Evolutionary conservation across 1,140 invertebrate species (phyloP).

Genomic region (Pteromalus puparum): DNA sequence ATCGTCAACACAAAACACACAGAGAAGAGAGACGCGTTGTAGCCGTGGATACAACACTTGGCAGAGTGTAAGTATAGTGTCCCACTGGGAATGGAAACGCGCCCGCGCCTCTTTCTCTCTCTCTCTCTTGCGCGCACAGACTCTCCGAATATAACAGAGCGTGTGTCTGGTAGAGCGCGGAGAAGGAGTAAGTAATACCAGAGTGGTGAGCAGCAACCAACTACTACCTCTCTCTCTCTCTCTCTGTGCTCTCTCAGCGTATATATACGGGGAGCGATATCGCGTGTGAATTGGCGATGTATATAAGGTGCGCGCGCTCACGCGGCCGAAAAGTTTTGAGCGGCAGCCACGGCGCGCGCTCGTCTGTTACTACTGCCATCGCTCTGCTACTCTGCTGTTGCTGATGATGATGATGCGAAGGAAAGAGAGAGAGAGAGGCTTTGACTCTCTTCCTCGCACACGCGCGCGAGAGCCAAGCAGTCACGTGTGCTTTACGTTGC

Average conservation of each 20-base stretch:
- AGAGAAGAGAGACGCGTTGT: too few species aligned
- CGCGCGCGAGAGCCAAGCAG: not conserved
- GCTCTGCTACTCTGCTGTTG: too few species aligned
- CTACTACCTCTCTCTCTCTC: not conserved
- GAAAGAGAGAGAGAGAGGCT: not conserved
- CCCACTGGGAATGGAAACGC: slow-evolving; percentile 3
- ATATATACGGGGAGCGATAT: too few species aligned
- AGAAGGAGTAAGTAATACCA: slow-evolving; percentile 5
- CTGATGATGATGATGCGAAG: not conserved
- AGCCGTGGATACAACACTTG: not conserved
- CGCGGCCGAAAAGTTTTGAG: not conserved
- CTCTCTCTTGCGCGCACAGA: not conserved
- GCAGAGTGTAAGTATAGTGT: not conserved
- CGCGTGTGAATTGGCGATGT: slow-evolving; percentile 20
- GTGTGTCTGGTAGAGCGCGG: slow-evolving; percentile 6
- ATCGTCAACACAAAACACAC: too few species aligned
- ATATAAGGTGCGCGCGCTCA: not conserved
- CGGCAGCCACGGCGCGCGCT: not conserved
- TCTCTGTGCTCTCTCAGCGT: too few species aligned
- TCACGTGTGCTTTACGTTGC: not conserved
- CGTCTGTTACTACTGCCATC: not conserved
- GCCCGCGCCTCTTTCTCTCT: slow-evolving; percentile 24
- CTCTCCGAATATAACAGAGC: not conserved
- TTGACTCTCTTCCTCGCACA: not conserved
- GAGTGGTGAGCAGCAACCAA: not conserved